Percentiles rank a stretch among this genome's conserved stretches.
These are phyloP conservation scores for Amblyopsis hoosieri DNA, from an alignment of 2,797 vertebrate genomes.

Conservation along the genomic window DNA sequence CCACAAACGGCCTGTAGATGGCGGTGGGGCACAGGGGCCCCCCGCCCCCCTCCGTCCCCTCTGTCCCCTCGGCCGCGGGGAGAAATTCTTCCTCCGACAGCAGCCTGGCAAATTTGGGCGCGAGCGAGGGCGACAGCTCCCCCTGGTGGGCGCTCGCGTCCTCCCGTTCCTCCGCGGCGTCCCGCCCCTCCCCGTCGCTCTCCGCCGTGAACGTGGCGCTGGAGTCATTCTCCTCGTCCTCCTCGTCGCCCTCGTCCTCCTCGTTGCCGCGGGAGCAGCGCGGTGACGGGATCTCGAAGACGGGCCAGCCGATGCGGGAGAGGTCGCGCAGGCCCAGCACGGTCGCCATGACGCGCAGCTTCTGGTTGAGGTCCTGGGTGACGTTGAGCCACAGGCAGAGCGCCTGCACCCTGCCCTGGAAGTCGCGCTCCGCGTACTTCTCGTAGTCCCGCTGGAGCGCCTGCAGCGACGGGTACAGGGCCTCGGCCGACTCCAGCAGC, in stretches of 20 bases:
- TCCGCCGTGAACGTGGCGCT: conserved; percentile 85
- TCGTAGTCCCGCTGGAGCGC: conserved; percentile 97
- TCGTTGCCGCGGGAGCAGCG: conserved; percentile 85
- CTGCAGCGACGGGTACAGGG: conserved; percentile 96
- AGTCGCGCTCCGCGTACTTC: conserved; percentile 94
- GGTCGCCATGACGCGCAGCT: conserved; percentile 97
- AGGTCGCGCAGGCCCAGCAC: conserved; percentile 94
- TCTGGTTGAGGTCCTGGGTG: conserved; percentile 99
- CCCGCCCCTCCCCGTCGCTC: conserved; percentile 83
- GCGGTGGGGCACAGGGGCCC: conserved; percentile 87
- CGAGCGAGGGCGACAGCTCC: conserved; percentile 73
- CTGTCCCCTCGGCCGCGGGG: conserved; percentile 60
- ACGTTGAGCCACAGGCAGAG: conserved; percentile 99
- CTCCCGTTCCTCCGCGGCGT: conserved; percentile 58
- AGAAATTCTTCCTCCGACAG: conserved; percentile 86
- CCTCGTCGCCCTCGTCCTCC: conserved; percentile 79
- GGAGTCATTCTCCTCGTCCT: conserved; percentile 77
- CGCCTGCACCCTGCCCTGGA: conserved; percentile 98
- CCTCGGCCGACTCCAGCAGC: conserved; percentile 94
- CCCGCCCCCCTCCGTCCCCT: conserved; percentile 60
- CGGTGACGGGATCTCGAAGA: conserved; percentile 98
- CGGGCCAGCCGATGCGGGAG: conserved; percentile 95
- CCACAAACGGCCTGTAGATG: conserved; percentile 98
- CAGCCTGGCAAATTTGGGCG: conserved; percentile 80
- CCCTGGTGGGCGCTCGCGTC: conserved; percentile 39